Evolutionary conservation across 2,797 vertebrate species (phyloP), one percentile per base, ranked within the genome.

Genomic region (Paedocypris micromegethes): DNA sequence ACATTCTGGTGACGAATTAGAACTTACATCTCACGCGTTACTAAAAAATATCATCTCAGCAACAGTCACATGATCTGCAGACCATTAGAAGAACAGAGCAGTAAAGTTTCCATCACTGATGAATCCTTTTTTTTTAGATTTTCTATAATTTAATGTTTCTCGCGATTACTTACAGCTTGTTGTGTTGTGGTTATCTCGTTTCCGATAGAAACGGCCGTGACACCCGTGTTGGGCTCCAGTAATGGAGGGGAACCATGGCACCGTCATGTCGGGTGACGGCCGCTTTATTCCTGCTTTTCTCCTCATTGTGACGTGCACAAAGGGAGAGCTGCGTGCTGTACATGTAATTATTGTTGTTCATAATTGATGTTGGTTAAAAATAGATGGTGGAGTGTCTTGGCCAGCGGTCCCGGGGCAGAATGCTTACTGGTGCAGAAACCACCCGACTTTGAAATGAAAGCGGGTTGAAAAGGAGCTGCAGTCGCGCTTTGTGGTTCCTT

Each of bases 321-420:
- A 44, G 68, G 6, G 60, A 70, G 62, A 42, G 67, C 70, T 70
- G 62, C 46, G 46, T 9, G 23, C 45, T 9, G 4, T 45, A 52
- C 64, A 57, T 70, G 46, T 58, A 66, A 55, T 49, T 53, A 64
- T 69, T 72, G 69, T 67, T 75, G 71, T 73, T 66, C 59, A 77
- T 79, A 80, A 76, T 74, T 82, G 70, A 78, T 77, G 64, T 69
- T 47, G 60, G 74, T 80, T 81, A 82, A 79, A 84, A 81, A 78
- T 81, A 80, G 80, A 77, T 70, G 39, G 72, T 63, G 50, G 67
- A 54, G 71, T 77, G 70, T 72, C 65, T 60, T 66, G 64, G 60
- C 55, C 59, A 49, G 52, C 65, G 58, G 59, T 70, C 77, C 68
- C 38, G 9, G 77, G 73, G 72, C 75, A n/a, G 44, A 74, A 67